Evolutionary conservation across 2,113 vertebrate species (phyloP), one percentile per base, ranked within the genome.

Genomic region (Tychaedon coryphoeus): DNA sequence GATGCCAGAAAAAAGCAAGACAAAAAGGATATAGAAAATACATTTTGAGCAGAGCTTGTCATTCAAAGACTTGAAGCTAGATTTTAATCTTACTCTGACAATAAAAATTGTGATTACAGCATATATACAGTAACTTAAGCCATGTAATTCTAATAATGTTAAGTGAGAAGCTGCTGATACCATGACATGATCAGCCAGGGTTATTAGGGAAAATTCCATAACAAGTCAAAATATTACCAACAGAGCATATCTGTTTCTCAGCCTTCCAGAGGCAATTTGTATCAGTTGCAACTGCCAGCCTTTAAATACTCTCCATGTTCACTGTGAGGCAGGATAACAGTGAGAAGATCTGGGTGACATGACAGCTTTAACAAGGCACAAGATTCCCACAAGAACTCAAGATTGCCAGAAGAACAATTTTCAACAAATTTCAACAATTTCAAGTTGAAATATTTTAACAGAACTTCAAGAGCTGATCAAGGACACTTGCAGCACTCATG

Each of bases 381-480:
- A 95, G 93, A 94, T 95, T 92, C 69, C 86, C 57, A 45, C 48
- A 50, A 50, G 48, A 50, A 50, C 48, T 14, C 48, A 25, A 28
- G 50, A 28, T 17, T 28, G 50, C 15, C 26, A 48, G 20, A 38
- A 38, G 12, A 60, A 31, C 4, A 12, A 36, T 75, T 48, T 48
- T 75, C 86, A 73, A 28, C 29, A n/a, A n/a, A n/a, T n/a, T n/a
- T n/a, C n/a, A n/a, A n/a, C n/a, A n/a, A n/a, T 88, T 75, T 70
- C 40, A 94, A 96, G 94, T 80, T 93, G 96, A 97, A 96, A 80
- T 92, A 94, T 85, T 97, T 97, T 96, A 96, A 91, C 86, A 73
- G 42, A 95, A 78, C 86, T 78, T 48, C 31, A 95, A 62, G 66
- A 94, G 95, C 91, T 96, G 91, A 95, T 97, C 92, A 96, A 95